A percentile compares a stretch with the other conserved stretches of the same genome.
These are phyloP conservation scores for Caenorhabditis auriculariae DNA, from an alignment of 2,888 invertebrate species.

Conservation along the genomic window DNA sequence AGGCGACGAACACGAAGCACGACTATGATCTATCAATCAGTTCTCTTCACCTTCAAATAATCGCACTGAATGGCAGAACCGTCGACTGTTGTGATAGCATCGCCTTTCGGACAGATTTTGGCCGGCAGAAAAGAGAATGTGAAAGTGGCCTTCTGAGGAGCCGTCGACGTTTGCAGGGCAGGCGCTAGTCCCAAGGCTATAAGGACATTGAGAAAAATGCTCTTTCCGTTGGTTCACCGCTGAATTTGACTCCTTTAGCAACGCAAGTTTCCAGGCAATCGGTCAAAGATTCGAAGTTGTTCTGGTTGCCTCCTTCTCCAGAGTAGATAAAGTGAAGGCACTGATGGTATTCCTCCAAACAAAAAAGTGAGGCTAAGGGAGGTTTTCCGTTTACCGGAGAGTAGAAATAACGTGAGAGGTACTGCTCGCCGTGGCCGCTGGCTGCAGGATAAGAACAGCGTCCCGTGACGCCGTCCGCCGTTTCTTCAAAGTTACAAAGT, in stretches of 20 bases:
- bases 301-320: slow-evolving; percentile 35
- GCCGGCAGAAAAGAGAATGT: too few relatives aligned
- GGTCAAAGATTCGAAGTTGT: slow-evolving; percentile 30
- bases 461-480: too few relatives aligned
- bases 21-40: too few relatives aligned
- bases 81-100: slow-evolving; percentile 19
- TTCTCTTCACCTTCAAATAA: slow-evolving; percentile 12
- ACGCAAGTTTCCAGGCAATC: slow-evolving; percentile 40
- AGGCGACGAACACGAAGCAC: too few relatives aligned
- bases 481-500: background rate
- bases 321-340: slow-evolving; percentile 44
- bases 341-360: slow-evolving; percentile 34
- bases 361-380: too few relatives aligned
- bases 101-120: slow-evolving; percentile 41
- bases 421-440: slow-evolving; percentile 33
- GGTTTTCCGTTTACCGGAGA: slow-evolving; percentile 13
- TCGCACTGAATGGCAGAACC: slow-evolving; percentile 26
- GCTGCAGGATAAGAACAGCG: slow-evolving; percentile 23
- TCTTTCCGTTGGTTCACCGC: slow-evolving; percentile 11
- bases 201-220: background rate
- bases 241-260: slow-evolving; percentile 37
- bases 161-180: too few relatives aligned
- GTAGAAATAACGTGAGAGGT: slow-evolving; percentile 34
- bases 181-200: background rate
- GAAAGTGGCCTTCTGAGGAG: too few relatives aligned